A percentile compares a stretch with the other conserved stretches of the same genome.
Conservation (phyloP, 2,113 vertebrate species). For the Maccullochella peelii region DNA sequence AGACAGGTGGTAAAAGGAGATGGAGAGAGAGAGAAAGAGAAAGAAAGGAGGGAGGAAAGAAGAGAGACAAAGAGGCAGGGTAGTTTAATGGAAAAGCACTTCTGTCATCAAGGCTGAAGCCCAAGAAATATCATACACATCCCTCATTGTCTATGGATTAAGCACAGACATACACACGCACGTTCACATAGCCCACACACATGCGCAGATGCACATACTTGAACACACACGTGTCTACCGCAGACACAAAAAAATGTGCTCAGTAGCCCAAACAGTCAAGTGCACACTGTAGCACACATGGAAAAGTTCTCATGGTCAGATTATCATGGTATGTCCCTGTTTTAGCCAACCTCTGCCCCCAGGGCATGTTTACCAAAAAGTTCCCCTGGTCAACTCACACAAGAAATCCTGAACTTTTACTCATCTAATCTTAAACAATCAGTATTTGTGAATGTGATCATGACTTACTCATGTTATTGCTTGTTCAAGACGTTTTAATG, state of each 20-base stretch:
- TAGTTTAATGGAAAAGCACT: constrained; percentile 64
- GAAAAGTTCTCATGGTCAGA: constrained; percentile 67
- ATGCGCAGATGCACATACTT: neutral
- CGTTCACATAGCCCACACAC: neutral
- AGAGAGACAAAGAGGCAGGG: constrained; percentile 28
- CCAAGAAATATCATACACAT: constrained; percentile 64
- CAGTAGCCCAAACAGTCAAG: constrained; percentile 27
- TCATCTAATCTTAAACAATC: neutral
- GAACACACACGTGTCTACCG: neutral
- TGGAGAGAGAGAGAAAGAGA: neutral
- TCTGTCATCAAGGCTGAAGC: constrained; percentile 75
- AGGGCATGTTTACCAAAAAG: constrained; percentile 53
- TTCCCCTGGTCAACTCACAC: constrained; percentile 31
- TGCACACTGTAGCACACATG: constrained; percentile 34
- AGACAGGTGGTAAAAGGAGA: constrained; percentile 1
- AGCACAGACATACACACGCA: constrained; percentile 34
- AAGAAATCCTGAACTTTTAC: neutral
- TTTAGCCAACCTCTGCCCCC: constrained; percentile 58
- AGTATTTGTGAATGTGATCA: constrained; percentile 11
- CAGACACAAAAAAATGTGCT: constrained; percentile 21
- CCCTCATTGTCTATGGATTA: constrained; percentile 78
- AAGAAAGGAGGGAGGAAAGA: neutral
- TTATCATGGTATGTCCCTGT: constrained; percentile 49
- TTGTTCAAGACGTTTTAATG: neutral
- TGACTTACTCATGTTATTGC: constrained; percentile 4